These are phyloP conservation scores for Leptopilina drosophilae DNA, from an alignment of 2,888 invertebrate genomes.

Conservation along the genomic window DNA sequence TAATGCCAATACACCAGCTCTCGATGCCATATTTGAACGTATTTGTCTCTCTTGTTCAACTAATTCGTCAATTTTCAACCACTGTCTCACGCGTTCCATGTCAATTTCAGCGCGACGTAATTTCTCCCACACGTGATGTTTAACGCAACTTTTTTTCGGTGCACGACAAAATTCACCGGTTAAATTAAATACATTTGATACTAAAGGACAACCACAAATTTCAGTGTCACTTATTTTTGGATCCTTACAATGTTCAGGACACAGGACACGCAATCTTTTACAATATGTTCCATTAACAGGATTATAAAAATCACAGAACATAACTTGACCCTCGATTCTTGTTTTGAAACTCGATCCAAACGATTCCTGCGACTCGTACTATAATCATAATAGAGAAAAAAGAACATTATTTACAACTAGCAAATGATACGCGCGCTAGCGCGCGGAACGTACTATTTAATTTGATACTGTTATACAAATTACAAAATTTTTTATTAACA, in stretches of 20 bases:
- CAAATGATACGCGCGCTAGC: too few relatives aligned
- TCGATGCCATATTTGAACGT: conserved; percentile 84
- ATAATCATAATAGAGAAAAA: conserved; percentile 61
- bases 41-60: conserved; percentile 95
- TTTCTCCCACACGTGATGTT: conserved; percentile 98
- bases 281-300: conserved; percentile 93
- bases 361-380: conserved; percentile 97
- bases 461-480: too few relatives aligned
- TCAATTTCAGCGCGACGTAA: conserved; percentile 95
- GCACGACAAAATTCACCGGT: conserved; percentile 92
- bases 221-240: conserved; percentile 91
- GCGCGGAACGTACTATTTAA: too few relatives aligned
- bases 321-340: conserved; percentile 94
- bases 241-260: conserved; percentile 98
- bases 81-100: conserved; percentile 93
- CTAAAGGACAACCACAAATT: conserved; percentile 96
- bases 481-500: too few relatives aligned
- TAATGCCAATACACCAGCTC: conserved; percentile 94
- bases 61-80: conserved; percentile 95
- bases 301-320: conserved; percentile 99
- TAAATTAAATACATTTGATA: conserved; percentile 88
- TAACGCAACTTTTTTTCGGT: conserved; percentile 93
- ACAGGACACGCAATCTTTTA: conserved; percentile 94
- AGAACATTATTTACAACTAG: too few relatives aligned
- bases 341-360: conserved; percentile 97